These are phyloP conservation scores for Chelonoidis abingdonii DNA, from an alignment of 2,113 vertebrate species.

Conservation along the genomic window DNA sequence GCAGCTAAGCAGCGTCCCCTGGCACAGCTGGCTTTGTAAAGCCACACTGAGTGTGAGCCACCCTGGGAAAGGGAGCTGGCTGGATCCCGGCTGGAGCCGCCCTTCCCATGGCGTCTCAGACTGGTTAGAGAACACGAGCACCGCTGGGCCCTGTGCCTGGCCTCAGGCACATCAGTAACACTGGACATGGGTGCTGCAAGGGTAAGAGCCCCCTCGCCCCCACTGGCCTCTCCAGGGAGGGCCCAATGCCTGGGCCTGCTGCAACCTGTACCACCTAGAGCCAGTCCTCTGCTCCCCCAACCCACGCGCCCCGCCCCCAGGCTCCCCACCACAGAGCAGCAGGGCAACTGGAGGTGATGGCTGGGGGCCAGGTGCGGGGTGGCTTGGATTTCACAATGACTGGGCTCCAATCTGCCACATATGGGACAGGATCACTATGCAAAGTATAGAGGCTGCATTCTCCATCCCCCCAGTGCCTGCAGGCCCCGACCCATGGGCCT, in stretches of 20 bases:
- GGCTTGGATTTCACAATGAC: not conserved
- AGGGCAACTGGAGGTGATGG: not conserved
- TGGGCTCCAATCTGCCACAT: not conserved
- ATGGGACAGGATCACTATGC: too few species aligned
- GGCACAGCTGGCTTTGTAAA: not conserved
- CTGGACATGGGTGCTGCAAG: too few species aligned
- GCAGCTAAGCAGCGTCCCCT: not conserved
- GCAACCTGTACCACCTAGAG: not conserved
- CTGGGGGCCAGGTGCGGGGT: not conserved
- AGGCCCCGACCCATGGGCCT: too few species aligned
- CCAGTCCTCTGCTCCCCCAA: too few species aligned
- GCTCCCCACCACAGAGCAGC: not conserved
- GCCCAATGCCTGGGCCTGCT: not conserved
- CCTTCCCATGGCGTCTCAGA: not conserved
- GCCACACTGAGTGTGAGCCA: not conserved
- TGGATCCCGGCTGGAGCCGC: too few species aligned
- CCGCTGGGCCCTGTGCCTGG: not conserved
- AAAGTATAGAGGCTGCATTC: too few species aligned
- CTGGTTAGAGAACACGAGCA: not conserved
- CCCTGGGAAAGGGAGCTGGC: not conserved
- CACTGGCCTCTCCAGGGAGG: conserved; percentile 34
- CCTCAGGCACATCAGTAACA: not conserved
- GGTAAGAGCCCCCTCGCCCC: too few species aligned
- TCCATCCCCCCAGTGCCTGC: too few species aligned
- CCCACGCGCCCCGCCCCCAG: not conserved